These are phyloP conservation scores for Canis aureus DNA, from an alignment of 2,113 vertebrate genomes.

Conservation along the genomic window DNA sequence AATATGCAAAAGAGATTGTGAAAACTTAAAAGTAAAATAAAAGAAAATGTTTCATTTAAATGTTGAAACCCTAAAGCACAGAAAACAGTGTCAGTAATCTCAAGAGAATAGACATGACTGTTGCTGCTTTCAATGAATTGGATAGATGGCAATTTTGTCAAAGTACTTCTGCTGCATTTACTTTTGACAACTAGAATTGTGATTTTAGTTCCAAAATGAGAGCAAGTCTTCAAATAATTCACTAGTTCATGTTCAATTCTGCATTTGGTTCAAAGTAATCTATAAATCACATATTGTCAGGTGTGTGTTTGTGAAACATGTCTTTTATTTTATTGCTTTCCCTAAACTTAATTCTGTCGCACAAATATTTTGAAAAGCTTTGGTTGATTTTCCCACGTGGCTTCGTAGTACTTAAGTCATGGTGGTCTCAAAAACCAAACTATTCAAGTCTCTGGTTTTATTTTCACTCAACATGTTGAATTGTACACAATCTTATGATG, in stretches of 20 bases:
- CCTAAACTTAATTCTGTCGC: conserved; percentile 3
- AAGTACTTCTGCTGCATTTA: not conserved
- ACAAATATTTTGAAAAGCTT: not conserved
- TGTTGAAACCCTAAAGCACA: not conserved
- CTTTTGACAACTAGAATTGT: not conserved
- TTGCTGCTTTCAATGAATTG: not conserved
- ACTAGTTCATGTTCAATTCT: not conserved
- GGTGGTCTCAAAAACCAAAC: not conserved
- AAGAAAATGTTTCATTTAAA: conserved; percentile 14
- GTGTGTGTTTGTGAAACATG: not conserved
- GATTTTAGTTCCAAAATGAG: not conserved
- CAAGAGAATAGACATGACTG: not conserved
- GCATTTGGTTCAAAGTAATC: conserved; percentile 12
- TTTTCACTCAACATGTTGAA: not conserved
- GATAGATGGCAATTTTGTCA: not conserved
- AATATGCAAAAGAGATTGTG: not conserved
- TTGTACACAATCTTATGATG: not conserved
- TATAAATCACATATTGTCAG: not conserved
- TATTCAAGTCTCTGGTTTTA: not conserved
- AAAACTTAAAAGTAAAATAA: conserved; percentile 28
- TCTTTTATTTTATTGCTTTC: conserved; percentile 24
- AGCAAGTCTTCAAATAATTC: not conserved
- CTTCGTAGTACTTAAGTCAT: not conserved
- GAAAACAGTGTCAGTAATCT: not conserved
- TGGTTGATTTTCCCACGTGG: not conserved